Evolutionary conservation across 2,113 vertebrate species (phyloP).

Genomic region (Antigone vipio): DNA sequence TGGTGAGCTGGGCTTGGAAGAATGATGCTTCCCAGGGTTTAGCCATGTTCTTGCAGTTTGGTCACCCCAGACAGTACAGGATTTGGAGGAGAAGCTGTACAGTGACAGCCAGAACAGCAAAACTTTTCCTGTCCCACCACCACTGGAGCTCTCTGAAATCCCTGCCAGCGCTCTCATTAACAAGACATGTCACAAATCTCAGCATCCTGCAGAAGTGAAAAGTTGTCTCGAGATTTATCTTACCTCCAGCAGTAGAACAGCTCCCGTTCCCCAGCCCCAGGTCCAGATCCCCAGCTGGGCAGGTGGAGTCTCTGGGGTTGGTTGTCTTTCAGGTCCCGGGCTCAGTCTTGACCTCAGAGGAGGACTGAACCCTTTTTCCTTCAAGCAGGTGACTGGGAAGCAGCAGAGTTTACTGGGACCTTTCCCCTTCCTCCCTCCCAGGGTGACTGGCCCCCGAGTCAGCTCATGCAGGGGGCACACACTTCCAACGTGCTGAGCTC

Average conservation of each 20-base stretch:
- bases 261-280: background rate
- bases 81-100: background rate
- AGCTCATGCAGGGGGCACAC: background rate
- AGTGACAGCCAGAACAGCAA: background rate
- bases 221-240: background rate
- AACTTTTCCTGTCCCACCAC: background rate
- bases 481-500: rapidly evolving
- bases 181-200: background rate
- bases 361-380: background rate
- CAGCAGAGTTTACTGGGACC: background rate
- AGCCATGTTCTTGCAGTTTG: background rate
- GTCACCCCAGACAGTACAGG: background rate
- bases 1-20: background rate
- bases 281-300: background rate
- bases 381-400: background rate
- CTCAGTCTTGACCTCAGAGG: background rate
- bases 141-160: background rate
- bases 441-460: no score
- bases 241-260: background rate
- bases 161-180: background rate
- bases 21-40: background rate
- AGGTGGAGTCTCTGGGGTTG: background rate
- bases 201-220: background rate
- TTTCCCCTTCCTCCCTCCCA: background rate
- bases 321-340: background rate